Evolutionary conservation across 2,888 invertebrate species (phyloP).

Genomic region (Rhamnusium bicolor): DNA sequence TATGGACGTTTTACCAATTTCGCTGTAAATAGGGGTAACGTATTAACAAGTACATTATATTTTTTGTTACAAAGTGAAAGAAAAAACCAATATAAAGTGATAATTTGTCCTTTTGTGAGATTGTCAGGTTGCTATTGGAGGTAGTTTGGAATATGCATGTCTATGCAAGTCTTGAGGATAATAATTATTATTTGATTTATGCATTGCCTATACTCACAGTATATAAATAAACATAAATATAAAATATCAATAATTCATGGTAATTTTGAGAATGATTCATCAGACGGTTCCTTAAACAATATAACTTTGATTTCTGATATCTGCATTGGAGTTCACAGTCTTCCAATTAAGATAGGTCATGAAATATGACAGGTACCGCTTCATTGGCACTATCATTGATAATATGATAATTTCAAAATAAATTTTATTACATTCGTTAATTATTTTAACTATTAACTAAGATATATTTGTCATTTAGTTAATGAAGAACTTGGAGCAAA

Average conservation of each 20-base stretch:
- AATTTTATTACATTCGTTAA: constrained; percentile 3
- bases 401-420: constrained; percentile 8
- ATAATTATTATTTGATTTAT: too few relatives aligned
- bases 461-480: neutral
- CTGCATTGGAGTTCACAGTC: neutral
- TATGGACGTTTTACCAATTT: neutral
- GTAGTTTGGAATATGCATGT: too few relatives aligned
- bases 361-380: neutral
- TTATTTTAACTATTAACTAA: neutral
- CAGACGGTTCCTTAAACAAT: neutral
- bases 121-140: too few relatives aligned
- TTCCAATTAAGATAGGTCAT: constrained; percentile 6
- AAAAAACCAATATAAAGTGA: too few relatives aligned
- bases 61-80: too few relatives aligned
- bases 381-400: neutral
- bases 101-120: too few relatives aligned
- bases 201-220: neutral
- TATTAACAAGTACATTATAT: neutral
- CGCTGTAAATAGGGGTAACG: neutral
- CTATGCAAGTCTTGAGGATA: too few relatives aligned
- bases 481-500: neutral
- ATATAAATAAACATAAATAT: neutral
- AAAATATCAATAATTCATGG: neutral
- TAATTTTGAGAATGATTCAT: neutral
- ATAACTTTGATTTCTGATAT: neutral